Evolutionary conservation across 2,797 vertebrate species (phyloP), one percentile per base, ranked within the genome.

Genomic region (Gallinago nigripennis): DNA sequence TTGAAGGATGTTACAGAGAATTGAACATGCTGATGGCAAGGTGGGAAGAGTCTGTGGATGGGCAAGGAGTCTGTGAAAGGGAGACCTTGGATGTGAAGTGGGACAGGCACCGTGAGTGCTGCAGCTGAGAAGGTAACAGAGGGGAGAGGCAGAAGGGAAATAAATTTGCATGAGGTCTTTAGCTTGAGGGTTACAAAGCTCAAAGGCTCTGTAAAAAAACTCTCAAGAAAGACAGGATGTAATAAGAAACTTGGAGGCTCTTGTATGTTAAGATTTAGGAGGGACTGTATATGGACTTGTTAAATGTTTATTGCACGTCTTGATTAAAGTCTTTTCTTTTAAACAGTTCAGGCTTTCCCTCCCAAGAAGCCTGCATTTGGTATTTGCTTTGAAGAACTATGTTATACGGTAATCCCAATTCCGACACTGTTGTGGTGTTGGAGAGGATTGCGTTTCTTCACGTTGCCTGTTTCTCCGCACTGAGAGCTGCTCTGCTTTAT

Each of bases 301-400:
- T 92, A 95, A 95, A 83, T 82, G 63, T 92, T 95, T 96, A 81
- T 68, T 83, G 64, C 57, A 65, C 1, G 0, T 81, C 63, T 88
- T 83, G 80, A 92, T 95, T 92, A 63, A 95, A 86, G 80, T 65
- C 3, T 78, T 93, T 75, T 76, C 46, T 88, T 90, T 88, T 48
- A 79, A 85, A 77, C 19, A 27, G 54, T 84, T 94, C 57, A 51
- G 51, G 45, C 33, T 91, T 95, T 61, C 82, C 82, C 92, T 95
- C 85, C 43, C 73, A 86, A 70, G 80, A 91, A 95, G 86, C 56
- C 33, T 11, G 9, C 19, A 8, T 63, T 56, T 66, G 51, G 8
- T 83, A 27, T 75, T 92, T 91, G 86, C 72, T 68, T 58, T 70
- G 66, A 61, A 17, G 4, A 81, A 13, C 43, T 61, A 51, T 63